Evolutionary conservation across 2,888 invertebrate species (phyloP).

Genomic region (Tinea pellionella): DNA sequence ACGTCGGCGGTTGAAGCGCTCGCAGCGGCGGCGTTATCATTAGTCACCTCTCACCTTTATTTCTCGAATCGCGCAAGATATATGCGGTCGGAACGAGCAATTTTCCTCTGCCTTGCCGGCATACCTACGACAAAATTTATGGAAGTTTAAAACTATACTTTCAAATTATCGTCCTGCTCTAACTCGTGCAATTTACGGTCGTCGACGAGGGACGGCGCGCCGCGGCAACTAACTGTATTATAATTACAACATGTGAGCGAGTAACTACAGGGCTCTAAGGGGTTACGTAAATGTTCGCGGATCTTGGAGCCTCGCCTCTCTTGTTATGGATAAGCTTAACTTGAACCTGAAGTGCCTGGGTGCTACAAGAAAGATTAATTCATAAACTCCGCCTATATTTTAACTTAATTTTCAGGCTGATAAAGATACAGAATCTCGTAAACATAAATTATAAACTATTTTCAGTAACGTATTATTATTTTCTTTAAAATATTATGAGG

Average conservation of each 20-base stretch:
- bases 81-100: constrained; percentile 18
- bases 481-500: too few relatives aligned
- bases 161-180: constrained; percentile 18
- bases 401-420: background rate
- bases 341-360: constrained; percentile 2
- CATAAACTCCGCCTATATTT: background rate
- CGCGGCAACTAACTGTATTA: constrained; percentile 14
- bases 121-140: constrained; percentile 18
- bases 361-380: constrained; percentile 3
- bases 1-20: constrained; percentile 14
- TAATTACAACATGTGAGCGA: constrained; percentile 16
- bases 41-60: constrained; percentile 18
- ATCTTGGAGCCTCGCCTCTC: constrained; percentile 9
- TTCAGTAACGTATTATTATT: too few relatives aligned
- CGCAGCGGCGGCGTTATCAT: constrained; percentile 14
- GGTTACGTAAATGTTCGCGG: constrained; percentile 14
- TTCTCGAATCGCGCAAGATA: constrained; percentile 18
- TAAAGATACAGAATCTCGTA: background rate
- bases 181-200: constrained; percentile 18
- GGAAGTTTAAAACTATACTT: constrained; percentile 21
- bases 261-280: constrained; percentile 14
- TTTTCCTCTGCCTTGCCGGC: constrained; percentile 15
- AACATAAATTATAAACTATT: too few relatives aligned
- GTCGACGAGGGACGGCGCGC: constrained; percentile 13
- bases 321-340: constrained; percentile 7